Evolutionary conservation across 1,140 invertebrate genomes (phyloP), one percentile per base, ranked within the genome.

Genomic region (Trichomalopsis sarcophagae): DNA sequence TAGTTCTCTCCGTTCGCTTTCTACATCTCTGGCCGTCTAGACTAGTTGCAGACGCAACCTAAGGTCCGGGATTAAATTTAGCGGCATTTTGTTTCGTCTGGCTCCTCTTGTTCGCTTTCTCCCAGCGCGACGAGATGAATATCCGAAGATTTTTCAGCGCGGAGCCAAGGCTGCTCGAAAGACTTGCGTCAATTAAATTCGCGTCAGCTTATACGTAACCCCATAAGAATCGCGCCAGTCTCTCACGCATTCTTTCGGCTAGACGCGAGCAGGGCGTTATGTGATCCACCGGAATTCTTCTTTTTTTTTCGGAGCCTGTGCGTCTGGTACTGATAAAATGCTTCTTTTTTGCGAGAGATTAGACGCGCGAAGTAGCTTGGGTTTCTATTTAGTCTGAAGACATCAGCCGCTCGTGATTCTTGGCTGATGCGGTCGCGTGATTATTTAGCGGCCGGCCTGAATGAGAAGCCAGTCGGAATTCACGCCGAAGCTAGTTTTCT

Each of bases 21-120:
- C 68, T 71, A 14, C 68, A 11, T 27, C 21, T 62, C 77, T 30
- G 17, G 40, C 7, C 55, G 84, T 86, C 84, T 82, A 86, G 81
- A 86, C 84, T 79, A 40, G 74, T 62, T 82, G 74, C 81, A 86
- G 84, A 86, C 81, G 68, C 55, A 73, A 79, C 66, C 80, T 82
- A 82, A 82, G 30, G 55, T 82, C 33, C 30, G 55, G 40, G 68
- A 86, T 79, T 86, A 86, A 82, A 82, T 82, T 82, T 86, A 82
- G 84, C 75, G 74, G 73, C 55, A 85, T 85, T 85, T 81, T 81
- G 50, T 81, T 81, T 76, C 79, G 62, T 84, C 83, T 80, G 74
- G 36, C 55, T 81, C 68, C 33, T 77, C 62, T 69, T 14, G 62
- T 14, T 47, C 33, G 74, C 66, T 44, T 71, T 44, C 55, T 77